Base-by-base conservation (phyloP, 2,113 vertebrate species). In the Oncorhynchus tshawytscha region DNA sequence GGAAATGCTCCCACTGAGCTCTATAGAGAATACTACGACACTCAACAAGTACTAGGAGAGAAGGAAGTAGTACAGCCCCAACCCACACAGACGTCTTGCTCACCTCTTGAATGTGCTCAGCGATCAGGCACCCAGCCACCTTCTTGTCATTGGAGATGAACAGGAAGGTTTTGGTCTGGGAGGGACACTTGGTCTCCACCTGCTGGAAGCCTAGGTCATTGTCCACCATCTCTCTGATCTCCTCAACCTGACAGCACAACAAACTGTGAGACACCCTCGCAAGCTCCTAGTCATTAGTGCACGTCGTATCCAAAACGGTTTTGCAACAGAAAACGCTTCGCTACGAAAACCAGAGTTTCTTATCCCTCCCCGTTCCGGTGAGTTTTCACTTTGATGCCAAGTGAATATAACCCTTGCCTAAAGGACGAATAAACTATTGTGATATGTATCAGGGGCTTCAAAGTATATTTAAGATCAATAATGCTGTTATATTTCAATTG, bases 161-260 rank as follows among this genome's bases (percentile, higher is more conserved):
- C 71, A 99, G 95, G 79, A 99, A 96, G 64, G 98, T 99, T 91
- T 99, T 99, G 68, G 96, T 98, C 92, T 97, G 94, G 59, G 96
- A 97, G 78, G 96, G 96, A 88, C 96, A 97, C 93, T 96, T 96
- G 68, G 96, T 94, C 9, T 97, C 95, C 89, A 96, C 95, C 89
- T 99, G 97, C 75, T 99, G 97, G 91, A 99, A 99, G 84, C 98
- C 98, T 78, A 99, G 91, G 86, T 99, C 98, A 80, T 96, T 99
- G 94, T 99, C 98, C 88, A 99, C 98, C 96, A 99, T 96, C 91
- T 99, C 98, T 90, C 97, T 93, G 77, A 99, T 99, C 91, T 99
- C 98, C 79, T 99, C 97, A 67, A 99, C 96, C 98, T 99, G 57
- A 81, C 29, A 24, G 18, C 24, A 68, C 27, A 73, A 76, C 29